A percentile compares a stretch with the other conserved stretches of the same genome.
Evolutionary conservation across 1,140 invertebrate genomes (phyloP).

Genomic region (Bombyx mandarina): DNA sequence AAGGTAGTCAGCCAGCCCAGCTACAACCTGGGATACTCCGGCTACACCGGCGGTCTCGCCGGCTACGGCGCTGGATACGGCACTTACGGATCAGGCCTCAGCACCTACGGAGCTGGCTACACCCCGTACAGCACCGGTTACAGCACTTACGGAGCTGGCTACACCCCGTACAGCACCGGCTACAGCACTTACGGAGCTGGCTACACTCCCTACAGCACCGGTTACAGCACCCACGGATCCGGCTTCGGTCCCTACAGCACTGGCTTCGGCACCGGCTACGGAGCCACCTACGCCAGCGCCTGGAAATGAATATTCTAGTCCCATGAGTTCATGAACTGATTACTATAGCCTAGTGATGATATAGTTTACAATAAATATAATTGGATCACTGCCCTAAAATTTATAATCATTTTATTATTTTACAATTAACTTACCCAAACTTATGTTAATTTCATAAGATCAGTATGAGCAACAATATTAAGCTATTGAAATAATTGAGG

Average conservation of each 20-base stretch:
- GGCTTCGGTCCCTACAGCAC: neutral
- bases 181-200: neutral
- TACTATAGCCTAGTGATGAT: no score
- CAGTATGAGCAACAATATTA: no score
- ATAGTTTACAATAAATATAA: no score
- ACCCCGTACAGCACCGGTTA: conserved; percentile 11
- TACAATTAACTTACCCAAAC: no score
- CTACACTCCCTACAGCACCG: conserved; percentile 5
- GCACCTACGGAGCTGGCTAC: neutral
- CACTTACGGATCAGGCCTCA: conserved; percentile 1
- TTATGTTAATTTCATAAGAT: no score
- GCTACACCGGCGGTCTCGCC: conserved; percentile 1
- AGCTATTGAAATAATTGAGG: no score
- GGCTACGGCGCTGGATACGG: conserved; percentile 13
- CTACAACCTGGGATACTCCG: conserved; percentile 13
- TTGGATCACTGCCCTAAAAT: no score
- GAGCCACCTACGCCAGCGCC: no score
- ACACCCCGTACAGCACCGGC: conserved; percentile 1
- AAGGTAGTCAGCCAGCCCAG: conserved; percentile 30
- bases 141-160: conserved; percentile 12
- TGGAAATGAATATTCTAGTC: no score
- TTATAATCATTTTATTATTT: no score
- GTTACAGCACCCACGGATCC: no score
- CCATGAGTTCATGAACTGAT: no score
- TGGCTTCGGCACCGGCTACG: neutral